Conservation (phyloP, 2,888 invertebrate species). For the Brassicogethes aeneus region DNA sequence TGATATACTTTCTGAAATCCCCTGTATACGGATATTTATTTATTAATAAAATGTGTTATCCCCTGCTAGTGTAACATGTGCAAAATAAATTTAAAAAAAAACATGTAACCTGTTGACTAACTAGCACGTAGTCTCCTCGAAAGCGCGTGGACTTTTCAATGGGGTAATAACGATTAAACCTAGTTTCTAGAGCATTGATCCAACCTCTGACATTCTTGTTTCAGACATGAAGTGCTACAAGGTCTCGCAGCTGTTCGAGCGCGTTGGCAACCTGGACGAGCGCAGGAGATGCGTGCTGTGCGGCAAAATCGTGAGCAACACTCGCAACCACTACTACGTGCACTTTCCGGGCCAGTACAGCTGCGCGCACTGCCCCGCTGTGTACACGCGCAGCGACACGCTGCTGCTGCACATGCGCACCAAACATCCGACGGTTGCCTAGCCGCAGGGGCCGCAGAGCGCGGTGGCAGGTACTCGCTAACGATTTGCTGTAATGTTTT, state of each 20-base stretch:
- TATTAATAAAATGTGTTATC: too few species aligned
- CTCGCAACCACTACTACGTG: constrained; percentile 53
- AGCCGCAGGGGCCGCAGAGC: too few species aligned
- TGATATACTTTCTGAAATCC: too few species aligned
- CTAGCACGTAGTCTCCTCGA: too few species aligned
- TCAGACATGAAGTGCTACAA: constrained; percentile 48
- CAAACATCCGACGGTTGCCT: constrained; percentile 44
- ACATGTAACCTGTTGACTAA: too few species aligned
- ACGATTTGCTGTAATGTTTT: too few species aligned
- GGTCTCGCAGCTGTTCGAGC: constrained; percentile 51
- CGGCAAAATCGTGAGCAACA: constrained; percentile 53
- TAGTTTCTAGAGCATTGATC: neutral
- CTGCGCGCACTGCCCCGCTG: constrained; percentile 49
- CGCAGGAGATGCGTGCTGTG: constrained; percentile 49
- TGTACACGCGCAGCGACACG: constrained; percentile 51
- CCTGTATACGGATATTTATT: too few species aligned
- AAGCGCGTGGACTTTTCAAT: neutral
- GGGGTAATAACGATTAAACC: neutral
- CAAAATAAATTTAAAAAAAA: too few species aligned
- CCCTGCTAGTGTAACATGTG: too few species aligned
- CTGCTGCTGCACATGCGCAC: constrained; percentile 49
- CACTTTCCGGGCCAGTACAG: constrained; percentile 52
- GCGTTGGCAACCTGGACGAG: constrained; percentile 49
- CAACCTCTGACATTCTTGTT: constrained; percentile 26
- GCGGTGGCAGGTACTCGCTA: too few species aligned